A percentile compares a stretch with the other conserved stretches of the same genome.
phyloP scores from a whole-genome alignment of 2,888 invertebrate genomes.

The Barypeithes pellucidus region DNA sequence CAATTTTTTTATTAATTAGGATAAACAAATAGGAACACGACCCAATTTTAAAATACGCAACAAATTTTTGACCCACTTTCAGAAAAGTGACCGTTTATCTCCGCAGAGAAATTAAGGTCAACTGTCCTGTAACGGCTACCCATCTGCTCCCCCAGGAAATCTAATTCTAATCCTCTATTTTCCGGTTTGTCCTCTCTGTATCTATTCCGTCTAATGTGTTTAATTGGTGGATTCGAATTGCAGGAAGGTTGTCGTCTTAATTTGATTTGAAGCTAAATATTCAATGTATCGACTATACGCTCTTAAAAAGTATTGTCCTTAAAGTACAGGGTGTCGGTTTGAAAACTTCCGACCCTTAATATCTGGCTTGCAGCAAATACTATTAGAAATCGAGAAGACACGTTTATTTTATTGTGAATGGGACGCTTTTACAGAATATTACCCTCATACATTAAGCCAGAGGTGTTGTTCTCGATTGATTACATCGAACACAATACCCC shows the following conservation, averaged over 20 bases:
- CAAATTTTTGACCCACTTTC: not conserved
- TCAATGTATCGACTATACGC: too few species aligned
- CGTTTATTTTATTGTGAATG: too few species aligned
- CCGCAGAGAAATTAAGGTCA: not conserved
- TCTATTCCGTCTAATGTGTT: not conserved
- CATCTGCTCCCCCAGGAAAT: not conserved
- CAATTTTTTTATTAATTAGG: too few species aligned
- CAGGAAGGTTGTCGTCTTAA: not conserved
- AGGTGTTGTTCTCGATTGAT: too few species aligned
- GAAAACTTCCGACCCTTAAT: too few species aligned
- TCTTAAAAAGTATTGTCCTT: too few species aligned
- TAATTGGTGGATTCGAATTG: not conserved
- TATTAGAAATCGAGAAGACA: too few species aligned
- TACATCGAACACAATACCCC: too few species aligned
- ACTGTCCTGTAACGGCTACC: not conserved
- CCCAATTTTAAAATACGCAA: not conserved
- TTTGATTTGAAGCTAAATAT: not conserved
- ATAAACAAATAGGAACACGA: not conserved
- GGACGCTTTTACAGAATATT: too few species aligned
- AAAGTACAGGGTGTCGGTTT: too few species aligned
- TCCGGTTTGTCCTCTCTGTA: not conserved
- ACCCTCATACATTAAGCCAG: too few species aligned
- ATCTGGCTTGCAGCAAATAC: too few species aligned
- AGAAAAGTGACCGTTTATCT: not conserved
- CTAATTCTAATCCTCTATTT: slow-evolving; percentile 2